phyloP scores from a whole-genome alignment of 2,113 vertebrate genomes.

The Crotophaga sulcirostris region DNA sequence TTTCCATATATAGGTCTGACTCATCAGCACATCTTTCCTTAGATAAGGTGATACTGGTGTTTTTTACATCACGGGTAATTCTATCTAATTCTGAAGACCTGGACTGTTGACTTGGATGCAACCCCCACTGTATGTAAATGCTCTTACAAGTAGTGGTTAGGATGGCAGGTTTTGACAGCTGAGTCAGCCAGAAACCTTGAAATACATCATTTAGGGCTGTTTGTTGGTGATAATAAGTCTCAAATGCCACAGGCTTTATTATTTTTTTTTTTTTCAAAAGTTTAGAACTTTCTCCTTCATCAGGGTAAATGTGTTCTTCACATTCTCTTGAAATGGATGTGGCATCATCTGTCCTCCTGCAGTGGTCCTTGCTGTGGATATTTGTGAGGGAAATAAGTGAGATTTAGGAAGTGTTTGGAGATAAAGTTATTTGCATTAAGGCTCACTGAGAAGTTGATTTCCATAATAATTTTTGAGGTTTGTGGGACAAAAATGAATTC shows the following conservation, averaged over 20 bases:
- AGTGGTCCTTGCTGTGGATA: background rate
- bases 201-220: background rate
- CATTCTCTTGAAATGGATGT: background rate
- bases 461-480: background rate
- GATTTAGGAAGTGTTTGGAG: background rate
- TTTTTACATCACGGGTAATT: background rate
- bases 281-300: background rate
- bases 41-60: background rate
- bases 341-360: background rate
- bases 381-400: background rate
- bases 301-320: background rate
- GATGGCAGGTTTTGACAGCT: constrained; percentile 20
- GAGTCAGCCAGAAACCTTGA: constrained; percentile 15
- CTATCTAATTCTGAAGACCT: background rate
- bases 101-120: background rate
- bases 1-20: background rate
- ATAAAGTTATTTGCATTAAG: background rate
- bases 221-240: constrained; percentile 1
- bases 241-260: background rate
- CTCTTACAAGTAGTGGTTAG: background rate
- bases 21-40: background rate
- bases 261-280: background rate
- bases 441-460: background rate
- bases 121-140: background rate
- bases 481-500: background rate